Conservation (phyloP, 1,140 invertebrate genomes). For the Brachionus rotundiformis region DNA sequence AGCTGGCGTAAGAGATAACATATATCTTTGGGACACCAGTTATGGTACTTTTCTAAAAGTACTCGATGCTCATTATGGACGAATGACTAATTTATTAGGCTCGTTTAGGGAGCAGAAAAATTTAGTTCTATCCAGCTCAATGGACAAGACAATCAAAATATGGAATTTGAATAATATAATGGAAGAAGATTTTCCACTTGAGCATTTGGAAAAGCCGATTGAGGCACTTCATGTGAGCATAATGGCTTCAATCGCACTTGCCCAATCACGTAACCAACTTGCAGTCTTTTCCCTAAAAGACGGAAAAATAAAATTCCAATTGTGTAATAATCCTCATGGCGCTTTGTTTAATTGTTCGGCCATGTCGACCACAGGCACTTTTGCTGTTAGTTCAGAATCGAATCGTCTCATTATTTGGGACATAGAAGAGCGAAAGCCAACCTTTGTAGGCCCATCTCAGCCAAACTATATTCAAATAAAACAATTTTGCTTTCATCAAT, state of each 20-base stretch:
- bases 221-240: conserved; percentile 72
- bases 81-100: conserved; percentile 84
- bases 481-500: conserved; percentile 31
- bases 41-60: conserved; percentile 64
- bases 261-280: conserved; percentile 43
- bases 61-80: conserved; percentile 91
- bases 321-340: conserved; percentile 30
- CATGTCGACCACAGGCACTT: conserved; percentile 44
- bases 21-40: conserved; percentile 87
- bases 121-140: conserved; percentile 89
- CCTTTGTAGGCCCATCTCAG: conserved; percentile 28
- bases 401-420: conserved; percentile 50
- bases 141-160: conserved; percentile 94
- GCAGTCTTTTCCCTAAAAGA: conserved; percentile 31
- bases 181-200: conserved; percentile 92
- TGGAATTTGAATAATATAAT: conserved; percentile 99
- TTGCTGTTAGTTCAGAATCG: conserved; percentile 31
- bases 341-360: conserved; percentile 33
- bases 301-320: conserved; percentile 22
- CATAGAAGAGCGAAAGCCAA: conserved; percentile 19
- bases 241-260: conserved; percentile 36
- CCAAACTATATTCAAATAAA: not conserved
- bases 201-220: conserved; percentile 90
- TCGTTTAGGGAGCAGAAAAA: conserved; percentile 86
- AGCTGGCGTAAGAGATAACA: conserved; percentile 87